A percentile compares a stretch with the other conserved stretches of the same genome.
Conservation (phyloP, 2,888 invertebrate species). For the Pammene aurita region DNA sequence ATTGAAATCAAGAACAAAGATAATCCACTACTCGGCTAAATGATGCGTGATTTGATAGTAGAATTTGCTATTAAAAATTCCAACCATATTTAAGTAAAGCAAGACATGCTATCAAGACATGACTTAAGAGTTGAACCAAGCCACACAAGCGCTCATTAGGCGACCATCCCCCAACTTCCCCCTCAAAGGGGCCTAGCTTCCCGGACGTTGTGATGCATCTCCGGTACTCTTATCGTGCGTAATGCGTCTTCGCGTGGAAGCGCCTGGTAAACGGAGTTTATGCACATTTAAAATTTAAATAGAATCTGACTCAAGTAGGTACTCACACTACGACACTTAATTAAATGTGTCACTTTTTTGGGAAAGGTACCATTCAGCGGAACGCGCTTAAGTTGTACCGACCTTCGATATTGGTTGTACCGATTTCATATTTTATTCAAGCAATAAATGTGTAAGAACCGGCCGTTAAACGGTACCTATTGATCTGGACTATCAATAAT, state of each 20-base stretch:
- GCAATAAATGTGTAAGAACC: too few species aligned
- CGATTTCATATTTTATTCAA: too few species aligned
- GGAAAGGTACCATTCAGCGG: too few species aligned
- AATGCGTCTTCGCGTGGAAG: slow-evolving; percentile 1
- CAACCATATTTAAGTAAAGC: slow-evolving; percentile 4
- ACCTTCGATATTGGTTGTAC: too few species aligned
- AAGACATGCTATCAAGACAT: background rate
- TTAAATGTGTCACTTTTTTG: too few species aligned
- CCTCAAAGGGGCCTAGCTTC: slow-evolving; percentile 10
- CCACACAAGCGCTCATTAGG: slow-evolving; percentile 32
- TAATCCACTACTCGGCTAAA: too few species aligned
- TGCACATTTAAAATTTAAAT: background rate
- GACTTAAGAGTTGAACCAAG: slow-evolving; percentile 20
- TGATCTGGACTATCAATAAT: too few species aligned
- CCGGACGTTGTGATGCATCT: slow-evolving; percentile 28
- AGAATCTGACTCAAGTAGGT: background rate
- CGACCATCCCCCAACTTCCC: slow-evolving; percentile 12
- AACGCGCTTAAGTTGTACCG: too few species aligned
- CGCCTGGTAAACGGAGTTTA: background rate
- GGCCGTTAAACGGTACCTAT: too few species aligned
- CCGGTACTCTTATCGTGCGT: slow-evolving; percentile 11
- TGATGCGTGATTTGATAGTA: too few species aligned
- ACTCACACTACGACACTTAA: background rate
- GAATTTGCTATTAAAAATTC: background rate
- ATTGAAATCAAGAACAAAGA: too few species aligned